Base-by-base conservation (phyloP, 1,140 invertebrate genomes). In the Pogonomyrmex barbatus region DNA sequence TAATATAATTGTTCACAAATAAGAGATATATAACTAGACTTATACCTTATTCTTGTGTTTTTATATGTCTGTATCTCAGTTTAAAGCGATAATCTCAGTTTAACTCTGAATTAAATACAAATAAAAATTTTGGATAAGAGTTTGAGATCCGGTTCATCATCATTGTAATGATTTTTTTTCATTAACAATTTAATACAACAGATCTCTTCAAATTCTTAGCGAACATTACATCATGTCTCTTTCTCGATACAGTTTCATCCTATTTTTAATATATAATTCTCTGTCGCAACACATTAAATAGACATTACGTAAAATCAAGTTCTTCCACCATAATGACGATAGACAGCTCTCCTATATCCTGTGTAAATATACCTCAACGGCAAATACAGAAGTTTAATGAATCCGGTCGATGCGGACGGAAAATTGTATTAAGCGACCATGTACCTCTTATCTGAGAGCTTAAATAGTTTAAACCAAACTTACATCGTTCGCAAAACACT, bases 391-490 rank as follows among this genome's bases (percentile, higher is more conserved):
- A 24, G 14, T 63, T 47, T 4, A 50, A 47, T 14, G 24, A 47
- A 77, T 60, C 6, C 24, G 24, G 4, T 58, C 12, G 24, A 42
- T 39, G 24, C 14, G 36, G 10, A 60, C 4, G 1, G 24, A 30
- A 47, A 77, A 30, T 77, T 47, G 63, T n/a, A 62, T 47, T 30
- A n/a, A 14, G 39, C 14, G 12, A 62, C 6, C 24, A 24, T 24
- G 24, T 24, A 24, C 24, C 24, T 24, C 12, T 77, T 10, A 54
- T 39, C 39, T 33, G 12, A 62, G 14, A 4, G 9, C 56, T 62
- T 77, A 77, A 56, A 62, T 47, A 62, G 42, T 77, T 77, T 63
- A 50, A 5, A 17, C 17, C 12, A 39, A 77, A 24, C 36, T 17
- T 45, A 39, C 56, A 63, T 39, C 12, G 17, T 2, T 39, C 4